These are phyloP conservation scores for Patella ulyssiponensis DNA, from an alignment of 2,888 invertebrate genomes.

Conservation along the genomic window DNA sequence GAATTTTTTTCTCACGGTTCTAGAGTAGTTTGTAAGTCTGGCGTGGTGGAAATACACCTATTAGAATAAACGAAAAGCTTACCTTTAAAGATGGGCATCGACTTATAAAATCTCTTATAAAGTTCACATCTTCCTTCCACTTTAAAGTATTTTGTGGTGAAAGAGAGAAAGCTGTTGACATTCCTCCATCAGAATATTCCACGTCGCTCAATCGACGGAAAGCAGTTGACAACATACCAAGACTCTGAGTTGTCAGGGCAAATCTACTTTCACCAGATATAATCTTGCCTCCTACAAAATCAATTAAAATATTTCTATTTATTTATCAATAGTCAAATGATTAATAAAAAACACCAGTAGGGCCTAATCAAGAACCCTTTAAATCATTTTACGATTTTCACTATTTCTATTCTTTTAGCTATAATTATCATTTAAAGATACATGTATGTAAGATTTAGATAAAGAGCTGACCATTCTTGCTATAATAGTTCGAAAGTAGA, in stretches of 20 bases:
- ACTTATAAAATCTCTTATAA: conserved; percentile 58
- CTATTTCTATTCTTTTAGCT: too few relatives aligned
- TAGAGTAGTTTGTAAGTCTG: too few relatives aligned
- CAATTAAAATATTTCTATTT: conserved; percentile 3
- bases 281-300: conserved; percentile 58
- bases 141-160: conserved; percentile 26
- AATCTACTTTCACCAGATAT: conserved; percentile 58
- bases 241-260: conserved; percentile 60
- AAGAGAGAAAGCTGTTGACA: conserved; percentile 3
- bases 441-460: too few relatives aligned
- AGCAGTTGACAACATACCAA: conserved; percentile 49
- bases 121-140: conserved; percentile 49
- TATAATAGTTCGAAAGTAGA: too few relatives aligned
- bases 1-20: too few relatives aligned
- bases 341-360: too few relatives aligned
- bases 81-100: conserved; percentile 63
- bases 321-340: neutral
- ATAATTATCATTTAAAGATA: too few relatives aligned
- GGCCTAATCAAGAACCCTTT: too few relatives aligned
- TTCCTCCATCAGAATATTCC: conserved; percentile 8
- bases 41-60: too few relatives aligned
- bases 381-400: too few relatives aligned
- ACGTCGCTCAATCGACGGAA: conserved; percentile 48
- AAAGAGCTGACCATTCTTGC: too few relatives aligned
- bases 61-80: neutral